Evolutionary conservation across 2,797 vertebrate genomes (phyloP).

Genomic region (Vultur gryphus): DNA sequence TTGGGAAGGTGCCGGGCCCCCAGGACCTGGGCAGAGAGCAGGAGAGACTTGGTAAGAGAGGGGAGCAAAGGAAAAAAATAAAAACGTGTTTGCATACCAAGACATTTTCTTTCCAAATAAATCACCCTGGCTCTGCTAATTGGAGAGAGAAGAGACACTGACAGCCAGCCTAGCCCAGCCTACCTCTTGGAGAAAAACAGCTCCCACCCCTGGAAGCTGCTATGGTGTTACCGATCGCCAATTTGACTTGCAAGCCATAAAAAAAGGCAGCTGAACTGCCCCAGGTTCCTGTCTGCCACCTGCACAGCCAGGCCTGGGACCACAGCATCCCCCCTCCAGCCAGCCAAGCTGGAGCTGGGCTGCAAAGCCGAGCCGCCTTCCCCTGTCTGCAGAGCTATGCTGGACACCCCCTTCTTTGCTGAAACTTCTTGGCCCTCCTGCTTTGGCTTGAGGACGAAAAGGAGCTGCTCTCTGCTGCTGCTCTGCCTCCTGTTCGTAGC

Average conservation of each 20-base stretch:
- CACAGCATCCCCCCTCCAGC: background rate
- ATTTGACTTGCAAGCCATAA: background rate
- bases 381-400: fast-evolving
- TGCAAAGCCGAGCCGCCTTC: background rate
- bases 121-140: background rate
- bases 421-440: background rate
- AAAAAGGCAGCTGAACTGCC: background rate
- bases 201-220: background rate
- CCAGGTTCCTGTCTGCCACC: background rate
- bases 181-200: background rate
- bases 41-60: background rate
- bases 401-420: background rate
- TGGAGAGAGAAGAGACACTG: background rate
- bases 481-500: background rate
- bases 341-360: background rate
- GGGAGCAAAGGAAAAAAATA: background rate
- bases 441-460: background rate
- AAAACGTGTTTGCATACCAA: background rate
- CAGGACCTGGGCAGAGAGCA: conserved; percentile 79
- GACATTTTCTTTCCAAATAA: background rate
- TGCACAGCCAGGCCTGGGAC: background rate
- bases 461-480: background rate
- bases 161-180: background rate
- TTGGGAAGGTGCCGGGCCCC: conserved; percentile 96
- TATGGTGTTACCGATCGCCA: fast-evolving